Evolutionary conservation across 2,113 vertebrate species (phyloP).

Genomic region (Melanocharis versteri): DNA sequence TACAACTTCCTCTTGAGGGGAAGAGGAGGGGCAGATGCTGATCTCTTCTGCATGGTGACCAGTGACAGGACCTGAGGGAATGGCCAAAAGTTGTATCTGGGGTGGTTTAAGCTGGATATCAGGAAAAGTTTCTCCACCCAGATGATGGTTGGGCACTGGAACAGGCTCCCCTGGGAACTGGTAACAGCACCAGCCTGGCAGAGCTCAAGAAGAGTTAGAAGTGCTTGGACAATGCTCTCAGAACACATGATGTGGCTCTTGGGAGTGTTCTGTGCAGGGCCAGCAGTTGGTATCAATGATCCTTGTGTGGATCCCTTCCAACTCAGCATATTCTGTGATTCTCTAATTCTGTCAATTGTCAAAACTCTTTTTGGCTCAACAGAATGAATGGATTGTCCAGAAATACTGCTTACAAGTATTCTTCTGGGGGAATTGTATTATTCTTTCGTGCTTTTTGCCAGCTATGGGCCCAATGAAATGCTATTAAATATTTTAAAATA

Average conservation of each 20-base stretch:
- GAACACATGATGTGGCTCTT: no score
- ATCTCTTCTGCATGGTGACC: not conserved
- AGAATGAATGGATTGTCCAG: not conserved
- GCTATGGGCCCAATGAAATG: not conserved
- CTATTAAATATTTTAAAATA: not conserved
- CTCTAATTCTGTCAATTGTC: not conserved
- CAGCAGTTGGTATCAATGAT: not conserved
- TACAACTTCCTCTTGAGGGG: not conserved
- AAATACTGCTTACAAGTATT: not conserved
- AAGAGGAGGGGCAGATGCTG: not conserved
- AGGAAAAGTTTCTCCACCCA: not conserved
- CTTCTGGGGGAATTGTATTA: not conserved
- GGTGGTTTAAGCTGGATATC: not conserved
- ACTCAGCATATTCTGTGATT: not conserved
- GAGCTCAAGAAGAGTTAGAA: not conserved
- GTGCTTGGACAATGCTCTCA: not conserved
- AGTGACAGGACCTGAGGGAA: accelerated
- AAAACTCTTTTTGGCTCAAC: not conserved
- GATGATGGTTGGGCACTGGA: not conserved
- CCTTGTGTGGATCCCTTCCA: not conserved
- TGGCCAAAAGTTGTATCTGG: not conserved
- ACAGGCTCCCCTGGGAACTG: not conserved
- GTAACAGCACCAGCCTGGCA: not conserved
- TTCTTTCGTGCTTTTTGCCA: not conserved
- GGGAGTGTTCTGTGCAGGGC: not conserved